Evolutionary conservation across 1,140 invertebrate species (phyloP).

Genomic region (Frieseomelitta varia): DNA sequence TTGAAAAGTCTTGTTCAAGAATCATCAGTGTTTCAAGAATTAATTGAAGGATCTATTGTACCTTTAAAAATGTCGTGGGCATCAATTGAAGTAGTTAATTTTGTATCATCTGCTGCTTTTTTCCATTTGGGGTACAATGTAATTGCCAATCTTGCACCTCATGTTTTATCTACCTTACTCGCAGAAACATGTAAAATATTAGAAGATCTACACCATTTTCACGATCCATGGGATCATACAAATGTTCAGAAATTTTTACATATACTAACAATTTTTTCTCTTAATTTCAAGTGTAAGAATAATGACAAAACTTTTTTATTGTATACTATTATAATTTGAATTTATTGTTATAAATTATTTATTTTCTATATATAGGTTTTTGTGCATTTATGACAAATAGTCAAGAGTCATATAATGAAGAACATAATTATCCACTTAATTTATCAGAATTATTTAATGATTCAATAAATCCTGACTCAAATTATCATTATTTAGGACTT

Average conservation of each 20-base stretch:
- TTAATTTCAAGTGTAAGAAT: slow-evolving; percentile 77
- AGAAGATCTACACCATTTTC: slow-evolving; percentile 71
- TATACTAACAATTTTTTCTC: slow-evolving; percentile 73
- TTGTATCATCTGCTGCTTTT: slow-evolving; percentile 74
- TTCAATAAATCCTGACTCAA: slow-evolving; percentile 70
- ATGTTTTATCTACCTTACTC: slow-evolving; percentile 76
- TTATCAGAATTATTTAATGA: slow-evolving; percentile 73
- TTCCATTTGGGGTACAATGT: slow-evolving; percentile 69
- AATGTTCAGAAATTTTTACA: slow-evolving; percentile 74
- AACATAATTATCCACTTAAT: slow-evolving; percentile 70
- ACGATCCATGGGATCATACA: slow-evolving; percentile 76
- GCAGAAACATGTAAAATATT: slow-evolving; percentile 71
- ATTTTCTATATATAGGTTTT: slow-evolving; percentile 69
- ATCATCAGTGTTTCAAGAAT: slow-evolving; percentile 73
- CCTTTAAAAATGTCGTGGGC: slow-evolving; percentile 76
- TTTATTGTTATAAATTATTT: slow-evolving; percentile 15
- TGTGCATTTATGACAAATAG: slow-evolving; percentile 70
- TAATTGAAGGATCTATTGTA: slow-evolving; percentile 75
- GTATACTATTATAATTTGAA: slow-evolving; percentile 3
- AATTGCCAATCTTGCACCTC: slow-evolving; percentile 72
- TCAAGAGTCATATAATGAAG: slow-evolving; percentile 63
- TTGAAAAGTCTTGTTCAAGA: slow-evolving; percentile 73
- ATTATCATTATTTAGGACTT: slow-evolving; percentile 76
- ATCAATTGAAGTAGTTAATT: slow-evolving; percentile 71
- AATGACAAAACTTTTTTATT: slow-evolving; percentile 15